A percentile compares a stretch with the other conserved stretches of the same genome.
Evolutionary conservation across 2,113 vertebrate genomes (phyloP).

Genomic region (Okapia johnstoni): DNA sequence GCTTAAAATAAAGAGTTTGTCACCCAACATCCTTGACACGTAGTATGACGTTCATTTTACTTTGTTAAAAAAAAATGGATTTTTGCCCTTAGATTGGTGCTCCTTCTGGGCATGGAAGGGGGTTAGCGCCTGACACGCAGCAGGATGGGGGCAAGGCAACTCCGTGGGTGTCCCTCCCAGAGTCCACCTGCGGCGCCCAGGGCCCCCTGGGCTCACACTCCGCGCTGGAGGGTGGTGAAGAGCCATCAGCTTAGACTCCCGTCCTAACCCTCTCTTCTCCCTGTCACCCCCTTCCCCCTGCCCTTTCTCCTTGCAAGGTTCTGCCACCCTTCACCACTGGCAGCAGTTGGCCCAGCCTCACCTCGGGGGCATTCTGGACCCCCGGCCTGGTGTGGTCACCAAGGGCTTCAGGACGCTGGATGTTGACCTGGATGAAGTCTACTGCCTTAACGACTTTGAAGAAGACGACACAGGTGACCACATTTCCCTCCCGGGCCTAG

Average conservation of each 20-base stretch:
- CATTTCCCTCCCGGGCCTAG: conserved; percentile 85
- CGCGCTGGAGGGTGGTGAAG: not conserved
- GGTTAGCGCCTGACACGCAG: not conserved
- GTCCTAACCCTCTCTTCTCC: not conserved
- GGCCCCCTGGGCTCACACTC: fast-evolving
- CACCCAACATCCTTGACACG: not conserved
- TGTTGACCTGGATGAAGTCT: conserved; percentile 92
- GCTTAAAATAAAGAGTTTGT: not conserved
- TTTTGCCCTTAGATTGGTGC: not conserved
- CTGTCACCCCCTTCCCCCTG: not conserved
- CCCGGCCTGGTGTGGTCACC: conserved; percentile 95
- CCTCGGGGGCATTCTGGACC: conserved; percentile 94
- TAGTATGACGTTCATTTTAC: not conserved
- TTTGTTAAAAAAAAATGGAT: not conserved
- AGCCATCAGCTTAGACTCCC: fast-evolving
- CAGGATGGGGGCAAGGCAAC: not conserved
- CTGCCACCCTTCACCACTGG: conserved; percentile 98
- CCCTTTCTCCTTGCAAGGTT: conserved; percentile 83
- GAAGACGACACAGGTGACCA: conserved; percentile 93
- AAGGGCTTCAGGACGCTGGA: conserved; percentile 95
- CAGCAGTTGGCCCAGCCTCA: conserved; percentile 98
- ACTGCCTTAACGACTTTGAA: conserved; percentile 95
- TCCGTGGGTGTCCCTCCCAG: fast-evolving
- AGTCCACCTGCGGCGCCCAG: not conserved
- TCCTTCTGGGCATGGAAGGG: not conserved